Evolutionary conservation across 2,113 vertebrate species (phyloP).

Genomic region (Trochalopteron elliotii): DNA sequence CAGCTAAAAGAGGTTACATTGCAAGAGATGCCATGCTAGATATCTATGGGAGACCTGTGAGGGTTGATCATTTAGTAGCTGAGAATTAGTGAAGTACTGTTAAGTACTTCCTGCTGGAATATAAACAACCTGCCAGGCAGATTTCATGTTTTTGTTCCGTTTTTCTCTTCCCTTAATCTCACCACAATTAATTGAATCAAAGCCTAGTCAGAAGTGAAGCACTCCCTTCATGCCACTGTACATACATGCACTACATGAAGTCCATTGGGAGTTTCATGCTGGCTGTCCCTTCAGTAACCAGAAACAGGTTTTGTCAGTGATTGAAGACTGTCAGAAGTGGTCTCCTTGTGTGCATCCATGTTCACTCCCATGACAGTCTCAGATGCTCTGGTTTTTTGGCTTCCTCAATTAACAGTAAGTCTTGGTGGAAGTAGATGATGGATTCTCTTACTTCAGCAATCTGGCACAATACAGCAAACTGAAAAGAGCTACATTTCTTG

Average conservation of each 20-base stretch:
- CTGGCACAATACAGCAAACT: neutral
- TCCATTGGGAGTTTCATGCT: neutral
- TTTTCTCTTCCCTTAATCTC: conserved; percentile 22
- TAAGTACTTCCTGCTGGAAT: neutral
- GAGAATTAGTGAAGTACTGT: neutral
- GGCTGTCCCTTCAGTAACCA: neutral
- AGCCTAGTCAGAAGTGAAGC: neutral
- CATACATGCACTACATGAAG: neutral
- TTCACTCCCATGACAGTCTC: neutral
- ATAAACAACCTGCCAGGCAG: neutral
- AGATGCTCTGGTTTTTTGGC: neutral
- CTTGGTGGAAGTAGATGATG: neutral
- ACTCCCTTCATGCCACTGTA: neutral
- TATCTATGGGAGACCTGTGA: neutral
- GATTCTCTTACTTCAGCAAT: neutral
- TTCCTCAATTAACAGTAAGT: neutral
- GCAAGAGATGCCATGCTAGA: neutral
- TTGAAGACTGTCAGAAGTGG: neutral
- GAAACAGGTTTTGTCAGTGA: neutral
- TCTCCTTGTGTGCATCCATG: neutral
- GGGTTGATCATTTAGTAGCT: neutral
- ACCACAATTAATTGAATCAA: neutral
- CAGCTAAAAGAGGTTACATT: neutral
- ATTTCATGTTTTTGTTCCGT: neutral
- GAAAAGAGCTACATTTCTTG: accelerated